Percentiles rank a stretch among this genome's conserved stretches.
phyloP scores from a whole-genome alignment of 2,797 vertebrate genomes.

The Acestrorhynchus altus region DNA sequence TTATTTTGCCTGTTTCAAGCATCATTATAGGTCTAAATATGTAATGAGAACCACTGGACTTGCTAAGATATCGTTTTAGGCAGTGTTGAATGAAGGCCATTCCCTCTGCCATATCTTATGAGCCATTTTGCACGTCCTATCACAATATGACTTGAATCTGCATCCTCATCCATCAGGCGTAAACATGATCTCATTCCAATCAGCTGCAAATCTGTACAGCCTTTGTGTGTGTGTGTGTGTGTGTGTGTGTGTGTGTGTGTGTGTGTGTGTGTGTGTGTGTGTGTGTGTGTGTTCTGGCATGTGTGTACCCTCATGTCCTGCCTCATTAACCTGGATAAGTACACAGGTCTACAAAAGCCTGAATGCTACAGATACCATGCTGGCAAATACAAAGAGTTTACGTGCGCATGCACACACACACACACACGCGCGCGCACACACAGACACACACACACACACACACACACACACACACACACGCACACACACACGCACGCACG shows the following conservation, averaged over 20 bases:
- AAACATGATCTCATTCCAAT: slow-evolving; percentile 13
- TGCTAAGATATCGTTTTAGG: too few relatives aligned
- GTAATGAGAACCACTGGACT: too few relatives aligned
- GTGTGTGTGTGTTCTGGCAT: slow-evolving; percentile 6
- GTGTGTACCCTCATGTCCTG: slow-evolving; percentile 28
- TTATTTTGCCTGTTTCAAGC: too few relatives aligned
- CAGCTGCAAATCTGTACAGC: slow-evolving; percentile 4
- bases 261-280: slow-evolving; percentile 23
- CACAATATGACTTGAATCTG: slow-evolving; percentile 14
- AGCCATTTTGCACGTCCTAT: slow-evolving; percentile 1
- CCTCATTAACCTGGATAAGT: slow-evolving; percentile 34
- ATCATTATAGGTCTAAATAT: too few relatives aligned
- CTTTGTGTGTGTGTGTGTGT: too few relatives aligned
- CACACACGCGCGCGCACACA: neutral
- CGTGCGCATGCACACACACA: too few relatives aligned
- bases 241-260: slow-evolving; percentile 34
- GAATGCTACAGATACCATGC: slow-evolving; percentile 14
- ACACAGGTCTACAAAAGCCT: slow-evolving; percentile 27
- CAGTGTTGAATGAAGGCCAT: too few relatives aligned
- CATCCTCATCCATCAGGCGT: slow-evolving; percentile 1
- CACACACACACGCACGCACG: slow-evolving; percentile 4
- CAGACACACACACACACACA: slow-evolving; percentile 43
- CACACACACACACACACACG: slow-evolving; percentile 41
- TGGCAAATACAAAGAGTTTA: slow-evolving; percentile 18
- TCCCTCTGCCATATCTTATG: neutral